Base-by-base conservation (phyloP, 2,113 vertebrate genomes). In the Tetrao urogallus region DNA sequence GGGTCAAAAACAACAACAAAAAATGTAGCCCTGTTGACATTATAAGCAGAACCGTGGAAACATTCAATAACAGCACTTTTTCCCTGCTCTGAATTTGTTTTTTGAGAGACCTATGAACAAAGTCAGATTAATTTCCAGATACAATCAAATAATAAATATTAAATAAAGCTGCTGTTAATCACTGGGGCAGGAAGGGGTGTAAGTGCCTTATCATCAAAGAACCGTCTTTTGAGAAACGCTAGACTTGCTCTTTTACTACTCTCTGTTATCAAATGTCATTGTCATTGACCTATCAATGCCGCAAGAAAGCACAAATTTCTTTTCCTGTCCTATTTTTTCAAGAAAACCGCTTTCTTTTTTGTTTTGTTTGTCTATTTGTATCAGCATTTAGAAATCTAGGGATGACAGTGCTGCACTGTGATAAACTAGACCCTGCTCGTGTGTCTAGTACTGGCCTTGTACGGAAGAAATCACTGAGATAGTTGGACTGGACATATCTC, bases 121-220 rank as follows among this genome's bases (percentile, higher is more conserved):
- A n/a, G 45, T 73, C 54, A 89, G 32, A 72, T 75, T n/a, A 61
- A 43, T 73, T 89, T 95, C 67, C 67, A 83, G 48, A 92, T 85
- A 76, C 12, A 86, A 77, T 24, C 1, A 34, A 5, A 12, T 88
- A 64, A 73, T 8, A 32, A 89, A 88, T 79, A 86, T 66, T 50
- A 64, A 30, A 76, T 80, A 82, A 85, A 91, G 40, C 66, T n/a
- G 6, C 16, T 87, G 78, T 79, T 85, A 82, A 2, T 80, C 60
- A 74, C 50, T 63, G 36, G 8, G 61, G n/a, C 20, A 82, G 82
- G 72, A 94, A 88, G 64, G 42, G 40, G 89, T 63, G 61, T 28
- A 85, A 75, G 16, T 66, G 11, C 12, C 20, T 87, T 25, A 73
- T 65, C 19, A 63, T 63, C 22, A 64, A 45, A 76, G 18, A 60